Conservation (phyloP, 2,113 vertebrate genomes). For the Pungitius pungitius region DNA sequence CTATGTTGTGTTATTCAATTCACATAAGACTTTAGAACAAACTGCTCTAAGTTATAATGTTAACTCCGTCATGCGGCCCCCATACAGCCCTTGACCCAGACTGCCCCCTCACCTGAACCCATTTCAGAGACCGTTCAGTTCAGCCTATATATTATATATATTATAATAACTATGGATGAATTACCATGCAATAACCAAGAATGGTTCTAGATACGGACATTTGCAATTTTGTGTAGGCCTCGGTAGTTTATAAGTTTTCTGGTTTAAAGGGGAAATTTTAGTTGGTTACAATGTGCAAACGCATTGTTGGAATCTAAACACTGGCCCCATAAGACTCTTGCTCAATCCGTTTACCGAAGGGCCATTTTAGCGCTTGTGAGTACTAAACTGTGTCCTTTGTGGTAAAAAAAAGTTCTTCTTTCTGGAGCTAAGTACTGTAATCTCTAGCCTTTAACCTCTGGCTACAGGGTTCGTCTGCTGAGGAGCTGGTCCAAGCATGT, state of each 20-base stretch:
- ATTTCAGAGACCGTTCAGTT: no score
- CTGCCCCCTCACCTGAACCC: no score
- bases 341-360: neutral
- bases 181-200: neutral
- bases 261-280: no score
- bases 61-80: no score
- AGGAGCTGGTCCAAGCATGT: conserved; percentile 76
- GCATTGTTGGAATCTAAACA: neutral
- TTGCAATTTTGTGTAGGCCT: neutral
- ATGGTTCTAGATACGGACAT: neutral
- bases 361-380: neutral
- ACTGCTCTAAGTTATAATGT: no score
- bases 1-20: no score
- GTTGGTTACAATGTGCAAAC: neutral
- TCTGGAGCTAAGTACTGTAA: neutral
- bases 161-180: neutral
- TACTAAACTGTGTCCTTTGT: no score
- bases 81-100: no score
- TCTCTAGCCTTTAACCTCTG: neutral
- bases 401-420: no score
- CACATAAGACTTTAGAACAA: no score
- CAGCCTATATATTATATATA: no score
- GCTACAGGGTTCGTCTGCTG: conserved; percentile 71
- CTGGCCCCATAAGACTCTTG: neutral
- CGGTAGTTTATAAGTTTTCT: neutral